Base-by-base conservation (phyloP, 2,113 vertebrate species). In the Lampris incognitus region DNA sequence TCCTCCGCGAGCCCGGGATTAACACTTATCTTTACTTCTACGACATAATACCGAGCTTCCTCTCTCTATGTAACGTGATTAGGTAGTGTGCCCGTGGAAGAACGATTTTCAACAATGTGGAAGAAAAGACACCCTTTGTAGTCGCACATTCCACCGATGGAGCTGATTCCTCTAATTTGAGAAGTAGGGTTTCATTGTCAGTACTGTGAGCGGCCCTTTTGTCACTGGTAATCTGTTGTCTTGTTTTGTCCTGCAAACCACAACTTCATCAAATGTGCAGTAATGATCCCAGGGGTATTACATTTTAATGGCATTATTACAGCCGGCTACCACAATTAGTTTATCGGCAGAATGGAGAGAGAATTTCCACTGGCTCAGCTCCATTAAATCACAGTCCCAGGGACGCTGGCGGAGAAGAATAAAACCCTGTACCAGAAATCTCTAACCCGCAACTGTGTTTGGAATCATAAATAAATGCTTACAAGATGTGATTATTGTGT, bases 231-330 rank as follows among this genome's bases (percentile, higher is more conserved):
- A 6, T 60, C 76, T 76, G 49, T 79, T 85, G 74, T 68, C 63
- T 66, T 58, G n/a, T 62, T 79, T 59, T 85, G 72, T 77, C 66
- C 75, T 73, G 69, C 62, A 85, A 82, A 85, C 76, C 37, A 11
- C 67, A 83, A 48, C 73, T 71, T 66, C 79, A 85, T 87, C 63
- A 87, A 76, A 87, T 69, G 70, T 84, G 76, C 79, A 81, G 69
- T 83, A 89, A 92, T 88, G 88, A 88, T 87, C 85, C 83, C 72
- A 48, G 74, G 85, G 84, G 86, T 76, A 88, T 89, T 87, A 80
- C 60, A 82, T 87, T 92, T 92, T 87, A 92, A 92, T 89, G 86
- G 66, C 49, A 80, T 91, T 90, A 88, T 94, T 91, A 90, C 77
- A 83, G 83, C 72, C 80, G 76, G 83, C 79, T 13, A 79, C 84